These are phyloP conservation scores for Xiphophorus birchmanni DNA, from an alignment of 2,797 vertebrate genomes.

Conservation along the genomic window DNA sequence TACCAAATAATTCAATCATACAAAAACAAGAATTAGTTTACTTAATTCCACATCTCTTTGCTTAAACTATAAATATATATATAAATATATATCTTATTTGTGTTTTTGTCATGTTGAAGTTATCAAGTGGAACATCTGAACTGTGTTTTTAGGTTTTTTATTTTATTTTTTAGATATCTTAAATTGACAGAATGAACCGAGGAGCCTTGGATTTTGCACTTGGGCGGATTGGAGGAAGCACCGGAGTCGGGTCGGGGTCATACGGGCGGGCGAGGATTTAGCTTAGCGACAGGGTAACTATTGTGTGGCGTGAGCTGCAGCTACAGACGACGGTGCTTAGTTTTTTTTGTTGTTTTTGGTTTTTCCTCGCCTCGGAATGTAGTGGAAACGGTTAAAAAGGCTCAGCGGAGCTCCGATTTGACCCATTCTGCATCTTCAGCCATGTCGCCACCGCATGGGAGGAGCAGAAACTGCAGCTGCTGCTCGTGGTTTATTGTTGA, in stretches of 20 bases:
- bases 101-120: conserved; percentile 67
- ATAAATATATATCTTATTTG: conserved; percentile 33
- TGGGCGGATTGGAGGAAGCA: conserved; percentile 58
- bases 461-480: conserved; percentile 5
- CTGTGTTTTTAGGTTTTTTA: conserved; percentile 13
- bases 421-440: conserved; percentile 26
- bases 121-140: conserved; percentile 73
- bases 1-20: conserved; percentile 85
- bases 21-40: conserved; percentile 76
- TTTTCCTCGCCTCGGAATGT: conserved; percentile 50
- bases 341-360: background rate
- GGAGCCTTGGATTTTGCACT: conserved; percentile 84
- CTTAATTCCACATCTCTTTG: conserved; percentile 81
- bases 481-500: conserved; percentile 17
- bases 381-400: conserved; percentile 52
- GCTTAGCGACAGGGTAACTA: conserved; percentile 7
- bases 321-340: conserved; percentile 55
- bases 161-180: conserved; percentile 50
- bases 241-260: background rate
- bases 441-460: background rate
- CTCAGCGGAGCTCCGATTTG: conserved; percentile 1
- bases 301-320: conserved; percentile 23
- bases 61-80: conserved; percentile 63
- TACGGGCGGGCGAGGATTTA: conserved; percentile 14
- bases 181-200: conserved; percentile 69